Conservation (phyloP, 2,888 invertebrate genomes). For the Tupiocoris notatus region DNA sequence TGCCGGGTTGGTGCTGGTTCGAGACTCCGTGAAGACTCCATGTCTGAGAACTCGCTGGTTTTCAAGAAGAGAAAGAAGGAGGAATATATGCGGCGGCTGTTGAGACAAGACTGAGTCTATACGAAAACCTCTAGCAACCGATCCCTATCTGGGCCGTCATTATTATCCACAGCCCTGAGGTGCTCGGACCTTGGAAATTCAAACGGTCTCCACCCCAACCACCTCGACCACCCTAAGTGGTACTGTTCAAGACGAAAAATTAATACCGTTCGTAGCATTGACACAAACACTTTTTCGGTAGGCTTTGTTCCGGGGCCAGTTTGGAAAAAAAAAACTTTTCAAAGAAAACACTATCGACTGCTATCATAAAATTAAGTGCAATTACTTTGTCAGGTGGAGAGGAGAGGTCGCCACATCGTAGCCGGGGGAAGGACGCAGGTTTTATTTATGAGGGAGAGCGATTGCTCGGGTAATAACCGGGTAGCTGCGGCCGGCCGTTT, state of each 20-base stretch:
- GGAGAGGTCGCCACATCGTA: not conserved
- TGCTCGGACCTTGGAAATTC: not conserved
- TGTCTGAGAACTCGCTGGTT: not conserved
- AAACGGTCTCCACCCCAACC: not conserved
- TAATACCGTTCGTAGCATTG: not conserved
- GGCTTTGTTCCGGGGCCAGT: not conserved
- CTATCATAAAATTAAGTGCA: constrained; percentile 40
- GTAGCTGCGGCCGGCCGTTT: constrained; percentile 25
- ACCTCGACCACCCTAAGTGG: not conserved
- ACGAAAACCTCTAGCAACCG: constrained; percentile 29
- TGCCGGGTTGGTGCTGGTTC: constrained; percentile 31
- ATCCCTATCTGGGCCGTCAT: constrained; percentile 32
- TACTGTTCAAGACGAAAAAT: not conserved
- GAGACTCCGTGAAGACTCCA: not conserved
- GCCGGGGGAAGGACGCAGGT: constrained; percentile 27
- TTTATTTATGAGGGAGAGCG: constrained; percentile 37
- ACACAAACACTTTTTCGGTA: not conserved
- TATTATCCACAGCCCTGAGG: not conserved
- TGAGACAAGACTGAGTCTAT: constrained; percentile 2
- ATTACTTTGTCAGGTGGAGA: constrained; percentile 17
- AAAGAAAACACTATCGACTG: constrained; percentile 1
- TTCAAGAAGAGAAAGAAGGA: not conserved
- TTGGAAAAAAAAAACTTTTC: not conserved
- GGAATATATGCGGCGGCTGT: not conserved
- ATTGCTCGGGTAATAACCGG: constrained; percentile 39